Conservation (phyloP, 1,140 invertebrate species). For the Varroa destructor region DNA sequence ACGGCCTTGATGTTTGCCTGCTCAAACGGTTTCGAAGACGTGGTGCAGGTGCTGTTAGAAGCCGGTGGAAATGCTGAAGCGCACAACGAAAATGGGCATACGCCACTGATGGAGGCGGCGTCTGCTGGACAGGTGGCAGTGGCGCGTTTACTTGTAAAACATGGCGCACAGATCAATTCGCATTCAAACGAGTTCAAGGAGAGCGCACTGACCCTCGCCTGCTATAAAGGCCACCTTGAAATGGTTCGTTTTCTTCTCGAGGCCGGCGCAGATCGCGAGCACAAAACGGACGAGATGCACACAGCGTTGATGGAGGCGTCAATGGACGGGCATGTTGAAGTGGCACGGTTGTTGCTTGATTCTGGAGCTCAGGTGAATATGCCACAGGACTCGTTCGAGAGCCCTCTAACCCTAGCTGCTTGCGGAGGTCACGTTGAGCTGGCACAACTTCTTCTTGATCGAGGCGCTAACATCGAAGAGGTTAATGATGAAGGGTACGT, state of each 20-base stretch:
- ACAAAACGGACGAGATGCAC: slow-evolving; percentile 99
- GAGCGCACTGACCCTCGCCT: slow-evolving; percentile 71
- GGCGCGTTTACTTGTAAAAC: slow-evolving; percentile 73
- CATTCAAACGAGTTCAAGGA: slow-evolving; percentile 97
- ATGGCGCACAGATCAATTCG: slow-evolving; percentile 92
- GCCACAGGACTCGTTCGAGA: slow-evolving; percentile 98
- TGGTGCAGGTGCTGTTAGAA: slow-evolving; percentile 70
- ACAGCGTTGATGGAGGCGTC: slow-evolving; percentile 98
- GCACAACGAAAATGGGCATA: slow-evolving; percentile 97
- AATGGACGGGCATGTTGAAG: slow-evolving; percentile 98
- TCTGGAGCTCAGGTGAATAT: slow-evolving; percentile 97
- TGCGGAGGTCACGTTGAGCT: slow-evolving; percentile 96
- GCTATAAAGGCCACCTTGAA: slow-evolving; percentile 90
- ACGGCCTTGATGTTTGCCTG: slow-evolving; percentile 97
- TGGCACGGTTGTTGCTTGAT: slow-evolving; percentile 76
- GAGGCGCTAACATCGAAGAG: slow-evolving; percentile 96
- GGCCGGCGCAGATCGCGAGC: slow-evolving; percentile 85
- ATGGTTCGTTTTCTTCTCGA: slow-evolving; percentile 92
- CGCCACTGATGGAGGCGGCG: slow-evolving; percentile 95
- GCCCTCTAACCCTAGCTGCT: slow-evolving; percentile 87
- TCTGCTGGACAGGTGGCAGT: slow-evolving; percentile 89
- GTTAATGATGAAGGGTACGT: slow-evolving; percentile 83
- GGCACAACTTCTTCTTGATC: slow-evolving; percentile 80
- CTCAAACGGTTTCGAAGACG: slow-evolving; percentile 83
- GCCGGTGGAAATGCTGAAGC: slow-evolving; percentile 89